Conservation (phyloP, 1,140 invertebrate genomes). For the Trialeurodes vaporariorum region DNA sequence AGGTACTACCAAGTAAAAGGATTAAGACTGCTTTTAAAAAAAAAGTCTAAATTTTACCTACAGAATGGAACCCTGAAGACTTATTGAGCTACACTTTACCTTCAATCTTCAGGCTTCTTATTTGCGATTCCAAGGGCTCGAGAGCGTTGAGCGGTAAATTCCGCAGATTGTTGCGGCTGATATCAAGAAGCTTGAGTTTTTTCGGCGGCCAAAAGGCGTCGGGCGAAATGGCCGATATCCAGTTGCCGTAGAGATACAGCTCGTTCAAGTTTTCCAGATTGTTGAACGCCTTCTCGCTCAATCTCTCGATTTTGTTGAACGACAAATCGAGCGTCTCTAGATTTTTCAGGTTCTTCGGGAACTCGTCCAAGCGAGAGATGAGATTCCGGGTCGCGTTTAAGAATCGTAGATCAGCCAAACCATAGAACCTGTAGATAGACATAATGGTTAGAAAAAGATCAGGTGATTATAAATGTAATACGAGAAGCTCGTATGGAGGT, state of each 20-base stretch:
- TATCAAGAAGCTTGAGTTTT: slow-evolving; percentile 64
- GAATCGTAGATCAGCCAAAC: slow-evolving; percentile 52
- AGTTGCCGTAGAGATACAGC: slow-evolving; percentile 68
- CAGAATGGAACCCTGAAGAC: not conserved
- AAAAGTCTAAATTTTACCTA: not conserved
- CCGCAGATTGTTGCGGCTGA: slow-evolving; percentile 74
- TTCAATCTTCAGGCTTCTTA: slow-evolving; percentile 59
- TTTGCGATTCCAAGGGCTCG: slow-evolving; percentile 63
- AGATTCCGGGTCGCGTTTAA: slow-evolving; percentile 74
- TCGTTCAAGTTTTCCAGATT: slow-evolving; percentile 60
- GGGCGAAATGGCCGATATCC: slow-evolving; percentile 59
- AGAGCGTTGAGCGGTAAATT: slow-evolving; percentile 64
- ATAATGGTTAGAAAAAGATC: too few species aligned
- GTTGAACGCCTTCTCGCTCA: slow-evolving; percentile 61
- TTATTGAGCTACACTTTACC: slow-evolving; percentile 44
- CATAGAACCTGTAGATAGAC: too few species aligned
- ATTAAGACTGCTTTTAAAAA: not conserved
- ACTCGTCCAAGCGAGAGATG: slow-evolving; percentile 69
- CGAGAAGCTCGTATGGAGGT: too few species aligned
- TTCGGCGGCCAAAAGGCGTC: slow-evolving; percentile 69
- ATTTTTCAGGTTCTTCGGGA: slow-evolving; percentile 60
- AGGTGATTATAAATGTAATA: too few species aligned
- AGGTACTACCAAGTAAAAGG: not conserved
- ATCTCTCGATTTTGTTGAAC: slow-evolving; percentile 64
- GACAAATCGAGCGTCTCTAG: slow-evolving; percentile 71